Evolutionary conservation across 2,113 vertebrate genomes (phyloP).

Genomic region (Platycercus adscitus): DNA sequence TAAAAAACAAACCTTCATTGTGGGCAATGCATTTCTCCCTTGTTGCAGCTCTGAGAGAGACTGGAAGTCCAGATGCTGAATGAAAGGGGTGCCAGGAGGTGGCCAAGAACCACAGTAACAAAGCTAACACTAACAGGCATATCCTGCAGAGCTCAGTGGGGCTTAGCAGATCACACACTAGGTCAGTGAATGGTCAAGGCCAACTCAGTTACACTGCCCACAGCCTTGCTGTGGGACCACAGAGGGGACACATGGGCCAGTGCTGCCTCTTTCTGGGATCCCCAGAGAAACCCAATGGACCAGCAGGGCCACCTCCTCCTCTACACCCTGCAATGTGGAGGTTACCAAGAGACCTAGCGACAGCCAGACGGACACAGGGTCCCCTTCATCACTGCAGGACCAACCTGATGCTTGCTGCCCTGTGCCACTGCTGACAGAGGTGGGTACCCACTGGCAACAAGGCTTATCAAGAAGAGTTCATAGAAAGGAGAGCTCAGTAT

Average conservation of each 20-base stretch:
- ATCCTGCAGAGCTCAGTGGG: background rate
- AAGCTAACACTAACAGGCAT: background rate
- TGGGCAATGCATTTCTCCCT: background rate
- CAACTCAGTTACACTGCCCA: background rate
- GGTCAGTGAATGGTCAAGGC: background rate
- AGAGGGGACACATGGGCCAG: rapidly evolving
- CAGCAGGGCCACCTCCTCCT: background rate
- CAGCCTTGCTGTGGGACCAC: background rate
- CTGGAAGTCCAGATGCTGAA: background rate
- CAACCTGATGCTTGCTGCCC: background rate
- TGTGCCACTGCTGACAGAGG: background rate
- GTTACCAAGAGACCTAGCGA: background rate
- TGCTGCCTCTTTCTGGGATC: background rate
- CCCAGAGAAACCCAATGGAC: background rate
- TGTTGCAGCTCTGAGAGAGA: background rate
- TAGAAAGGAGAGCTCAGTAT: background rate
- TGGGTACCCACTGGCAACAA: background rate
- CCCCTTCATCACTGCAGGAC: background rate
- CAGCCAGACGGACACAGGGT: background rate
- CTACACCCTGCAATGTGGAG: background rate
- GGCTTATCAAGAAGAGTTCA: background rate
- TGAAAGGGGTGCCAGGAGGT: background rate
- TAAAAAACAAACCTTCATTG: background rate
- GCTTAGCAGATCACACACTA: background rate
- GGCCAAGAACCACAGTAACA: background rate